These are phyloP conservation scores for Hydropotes inermis DNA, from an alignment of 2,113 vertebrate genomes.

Conservation along the genomic window DNA sequence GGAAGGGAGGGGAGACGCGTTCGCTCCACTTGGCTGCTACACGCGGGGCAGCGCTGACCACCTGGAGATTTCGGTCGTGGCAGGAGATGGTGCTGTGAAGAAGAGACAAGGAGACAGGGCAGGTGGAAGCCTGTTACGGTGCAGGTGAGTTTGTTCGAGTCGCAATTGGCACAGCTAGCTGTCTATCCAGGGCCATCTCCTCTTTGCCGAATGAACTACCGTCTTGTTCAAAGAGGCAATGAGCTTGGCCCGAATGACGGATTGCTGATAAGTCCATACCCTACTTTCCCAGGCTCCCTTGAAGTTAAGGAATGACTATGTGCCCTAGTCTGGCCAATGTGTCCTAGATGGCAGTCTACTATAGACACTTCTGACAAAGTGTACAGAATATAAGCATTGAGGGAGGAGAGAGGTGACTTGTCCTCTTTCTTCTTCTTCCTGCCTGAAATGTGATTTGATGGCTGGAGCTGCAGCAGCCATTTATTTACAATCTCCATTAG, in stretches of 20 bases:
- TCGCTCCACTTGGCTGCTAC: background rate
- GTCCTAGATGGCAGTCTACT: background rate
- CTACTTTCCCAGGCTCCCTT: background rate
- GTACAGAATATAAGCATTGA: background rate
- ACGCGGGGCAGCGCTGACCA: background rate
- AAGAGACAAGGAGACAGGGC: background rate
- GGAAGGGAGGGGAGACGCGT: background rate
- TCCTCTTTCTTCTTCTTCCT: background rate
- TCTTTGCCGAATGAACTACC: background rate
- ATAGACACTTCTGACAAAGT: background rate
- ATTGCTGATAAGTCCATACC: background rate
- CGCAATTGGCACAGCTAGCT: background rate
- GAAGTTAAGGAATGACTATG: background rate
- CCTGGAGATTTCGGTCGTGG: background rate
- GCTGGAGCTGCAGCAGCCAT: background rate
- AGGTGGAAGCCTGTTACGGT: background rate
- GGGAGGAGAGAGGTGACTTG: background rate
- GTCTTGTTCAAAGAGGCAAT: background rate
- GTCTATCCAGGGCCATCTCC: background rate
- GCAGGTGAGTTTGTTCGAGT: background rate
- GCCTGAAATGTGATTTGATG: background rate
- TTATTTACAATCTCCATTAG: background rate
- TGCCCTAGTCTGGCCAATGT: background rate
- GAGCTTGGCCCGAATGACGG: background rate
- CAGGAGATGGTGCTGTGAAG: background rate